Evolutionary conservation across 2,888 invertebrate genomes (phyloP).

Genomic region (Cyaniris semiargus): DNA sequence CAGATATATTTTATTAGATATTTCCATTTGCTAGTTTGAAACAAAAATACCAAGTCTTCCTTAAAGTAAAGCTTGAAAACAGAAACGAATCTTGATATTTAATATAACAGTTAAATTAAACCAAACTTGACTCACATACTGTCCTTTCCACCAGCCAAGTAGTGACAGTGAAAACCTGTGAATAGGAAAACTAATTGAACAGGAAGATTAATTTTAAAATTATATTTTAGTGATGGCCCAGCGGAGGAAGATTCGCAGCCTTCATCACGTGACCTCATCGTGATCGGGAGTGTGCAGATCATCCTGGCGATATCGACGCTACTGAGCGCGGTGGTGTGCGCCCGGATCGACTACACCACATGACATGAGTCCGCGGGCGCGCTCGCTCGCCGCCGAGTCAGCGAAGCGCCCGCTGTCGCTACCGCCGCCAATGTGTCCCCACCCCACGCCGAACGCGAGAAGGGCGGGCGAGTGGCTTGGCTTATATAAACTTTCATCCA

Average conservation of each 20-base stretch:
- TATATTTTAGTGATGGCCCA: constrained; percentile 62
- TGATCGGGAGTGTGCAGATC: constrained; percentile 76
- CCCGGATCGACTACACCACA: constrained; percentile 76
- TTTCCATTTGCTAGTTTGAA: too few species aligned
- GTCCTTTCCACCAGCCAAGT: too few species aligned
- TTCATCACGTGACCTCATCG: constrained; percentile 67
- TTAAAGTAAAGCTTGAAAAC: too few species aligned
- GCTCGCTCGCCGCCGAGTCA: constrained; percentile 64
- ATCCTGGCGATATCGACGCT: constrained; percentile 73
- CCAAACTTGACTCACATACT: not conserved
- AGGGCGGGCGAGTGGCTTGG: constrained; percentile 81
- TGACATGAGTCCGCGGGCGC: constrained; percentile 72
- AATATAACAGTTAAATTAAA: too few species aligned
- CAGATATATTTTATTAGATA: too few species aligned
- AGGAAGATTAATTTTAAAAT: not conserved
- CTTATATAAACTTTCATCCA: constrained; percentile 66
- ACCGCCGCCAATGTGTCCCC: constrained; percentile 54
- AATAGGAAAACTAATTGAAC: too few species aligned
- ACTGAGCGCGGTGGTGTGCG: constrained; percentile 74
- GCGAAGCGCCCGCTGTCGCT: constrained; percentile 60
- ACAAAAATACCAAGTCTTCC: too few species aligned
- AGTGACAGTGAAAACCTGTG: too few species aligned
- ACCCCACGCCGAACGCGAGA: constrained; percentile 63
- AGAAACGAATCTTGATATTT: too few species aligned
- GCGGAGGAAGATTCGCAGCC: constrained; percentile 65